Evolutionary conservation across 2,888 invertebrate species (phyloP).

Genomic region (Amblyteles armatorius): DNA sequence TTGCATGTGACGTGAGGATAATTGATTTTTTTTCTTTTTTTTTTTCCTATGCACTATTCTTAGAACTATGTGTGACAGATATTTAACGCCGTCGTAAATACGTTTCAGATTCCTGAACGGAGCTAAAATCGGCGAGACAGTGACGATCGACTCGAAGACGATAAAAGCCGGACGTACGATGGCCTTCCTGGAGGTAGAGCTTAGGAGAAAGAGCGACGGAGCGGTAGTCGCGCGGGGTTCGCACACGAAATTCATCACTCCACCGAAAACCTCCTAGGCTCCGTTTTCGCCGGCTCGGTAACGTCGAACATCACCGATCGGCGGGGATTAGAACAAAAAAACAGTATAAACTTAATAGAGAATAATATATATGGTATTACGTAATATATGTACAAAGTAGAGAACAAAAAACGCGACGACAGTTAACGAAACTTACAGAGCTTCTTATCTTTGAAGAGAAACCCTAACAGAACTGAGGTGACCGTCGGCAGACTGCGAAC

Average conservation of each 20-base stretch:
- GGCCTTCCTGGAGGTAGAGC: conserved; percentile 93
- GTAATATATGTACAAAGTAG: conserved; percentile 63
- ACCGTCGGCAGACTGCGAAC: too few relatives aligned
- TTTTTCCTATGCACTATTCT: not conserved
- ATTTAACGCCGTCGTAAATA: conserved; percentile 75
- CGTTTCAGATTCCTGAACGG: conserved; percentile 90
- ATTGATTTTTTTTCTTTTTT: conserved; percentile 20
- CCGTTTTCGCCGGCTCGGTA: conserved; percentile 15
- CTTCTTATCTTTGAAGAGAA: conserved; percentile 11
- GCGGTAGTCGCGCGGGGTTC: conserved; percentile 92
- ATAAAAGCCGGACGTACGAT: conserved; percentile 91
- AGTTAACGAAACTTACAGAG: conserved; percentile 39
- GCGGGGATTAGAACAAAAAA: conserved; percentile 47
- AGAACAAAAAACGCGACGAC: conserved; percentile 20
- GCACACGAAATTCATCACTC: conserved; percentile 91
- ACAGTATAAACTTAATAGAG: conserved; percentile 47
- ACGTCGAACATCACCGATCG: conserved; percentile 16
- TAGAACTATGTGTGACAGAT: not conserved
- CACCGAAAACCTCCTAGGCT: conserved; percentile 18
- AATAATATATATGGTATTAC: conserved; percentile 39
- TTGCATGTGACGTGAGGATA: conserved; percentile 90
- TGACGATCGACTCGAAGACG: conserved; percentile 92
- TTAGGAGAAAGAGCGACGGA: conserved; percentile 91
- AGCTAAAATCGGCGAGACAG: conserved; percentile 91
- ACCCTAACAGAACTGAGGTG: too few relatives aligned